These are phyloP conservation scores for Panulirus ornatus DNA, from an alignment of 1,140 invertebrate genomes.

Conservation along the genomic window DNA sequence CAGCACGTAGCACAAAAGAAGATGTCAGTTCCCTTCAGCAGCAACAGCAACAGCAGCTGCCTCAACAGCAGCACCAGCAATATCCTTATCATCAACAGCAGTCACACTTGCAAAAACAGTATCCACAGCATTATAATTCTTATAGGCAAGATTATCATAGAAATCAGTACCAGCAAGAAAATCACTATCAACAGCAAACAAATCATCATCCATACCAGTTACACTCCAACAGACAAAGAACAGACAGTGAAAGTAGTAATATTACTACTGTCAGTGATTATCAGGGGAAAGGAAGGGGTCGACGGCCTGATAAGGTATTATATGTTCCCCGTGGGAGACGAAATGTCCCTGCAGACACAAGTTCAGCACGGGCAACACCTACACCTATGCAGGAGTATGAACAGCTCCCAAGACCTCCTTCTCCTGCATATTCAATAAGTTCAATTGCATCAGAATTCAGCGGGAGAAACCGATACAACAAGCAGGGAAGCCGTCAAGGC, in stretches of 20 bases:
- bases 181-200: slow-evolving; percentile 14
- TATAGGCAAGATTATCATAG: neutral
- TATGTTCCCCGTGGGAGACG: slow-evolving; percentile 58
- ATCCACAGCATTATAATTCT: slow-evolving; percentile 13
- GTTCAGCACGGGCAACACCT: slow-evolving; percentile 52
- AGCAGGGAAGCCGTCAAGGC: slow-evolving; percentile 56
- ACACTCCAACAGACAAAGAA: slow-evolving; percentile 37
- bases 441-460: slow-evolving; percentile 74
- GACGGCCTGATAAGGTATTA: slow-evolving; percentile 56
- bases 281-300: slow-evolving; percentile 20
- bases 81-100: neutral
- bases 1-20: slow-evolving; percentile 44
- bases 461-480: slow-evolving; percentile 70
- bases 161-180: slow-evolving; percentile 38
- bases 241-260: slow-evolving; percentile 61
- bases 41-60: neutral
- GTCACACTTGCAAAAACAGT: neutral
- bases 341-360: neutral
- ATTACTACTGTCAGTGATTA: slow-evolving; percentile 1
- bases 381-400: slow-evolving; percentile 58
- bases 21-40: slow-evolving; percentile 6
- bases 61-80: neutral
- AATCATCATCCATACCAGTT: slow-evolving; percentile 1
- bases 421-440: slow-evolving; percentile 58
- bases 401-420: slow-evolving; percentile 33